These are phyloP conservation scores for Phymastichus coffea DNA, from an alignment of 1,140 invertebrate species.

Conservation along the genomic window DNA sequence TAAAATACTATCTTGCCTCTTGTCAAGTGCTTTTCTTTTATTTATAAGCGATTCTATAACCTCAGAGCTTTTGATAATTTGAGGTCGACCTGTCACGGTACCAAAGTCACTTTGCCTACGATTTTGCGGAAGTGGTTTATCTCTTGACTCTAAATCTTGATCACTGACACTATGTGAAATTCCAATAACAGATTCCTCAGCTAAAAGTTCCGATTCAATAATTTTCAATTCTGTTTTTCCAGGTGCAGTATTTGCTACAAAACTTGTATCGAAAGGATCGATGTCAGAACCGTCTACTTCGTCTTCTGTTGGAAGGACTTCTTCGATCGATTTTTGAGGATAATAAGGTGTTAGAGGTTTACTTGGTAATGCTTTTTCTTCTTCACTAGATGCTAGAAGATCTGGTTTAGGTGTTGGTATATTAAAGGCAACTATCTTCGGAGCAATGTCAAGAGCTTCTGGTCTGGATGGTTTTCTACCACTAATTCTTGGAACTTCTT, in stretches of 20 bases:
- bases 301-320: slow-evolving; percentile 48
- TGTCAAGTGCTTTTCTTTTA: slow-evolving; percentile 7
- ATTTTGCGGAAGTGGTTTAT: slow-evolving; percentile 23
- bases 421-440: slow-evolving; percentile 73
- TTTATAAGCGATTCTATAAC: slow-evolving; percentile 17
- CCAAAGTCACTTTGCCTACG: slow-evolving; percentile 39
- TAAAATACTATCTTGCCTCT: slow-evolving; percentile 48
- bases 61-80: not conserved
- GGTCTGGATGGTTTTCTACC: slow-evolving; percentile 60
- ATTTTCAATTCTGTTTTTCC: slow-evolving; percentile 74
- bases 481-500: slow-evolving; percentile 28
- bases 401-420: slow-evolving; percentile 60
- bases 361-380: slow-evolving; percentile 59
- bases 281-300: slow-evolving; percentile 51
- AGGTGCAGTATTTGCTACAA: slow-evolving; percentile 64
- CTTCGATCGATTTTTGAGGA: slow-evolving; percentile 54
- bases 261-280: slow-evolving; percentile 84
- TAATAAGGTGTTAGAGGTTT: slow-evolving; percentile 82
- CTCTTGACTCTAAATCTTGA: slow-evolving; percentile 63
- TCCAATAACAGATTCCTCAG: slow-evolving; percentile 33
- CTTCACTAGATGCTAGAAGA: slow-evolving; percentile 62
- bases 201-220: slow-evolving; percentile 67
- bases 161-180: slow-evolving; percentile 57
- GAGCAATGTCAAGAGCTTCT: slow-evolving; percentile 56
- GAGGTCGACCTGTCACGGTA: slow-evolving; percentile 10